Evolutionary conservation across 2,113 vertebrate species (phyloP).

Genomic region (Oenanthe melanoleuca): DNA sequence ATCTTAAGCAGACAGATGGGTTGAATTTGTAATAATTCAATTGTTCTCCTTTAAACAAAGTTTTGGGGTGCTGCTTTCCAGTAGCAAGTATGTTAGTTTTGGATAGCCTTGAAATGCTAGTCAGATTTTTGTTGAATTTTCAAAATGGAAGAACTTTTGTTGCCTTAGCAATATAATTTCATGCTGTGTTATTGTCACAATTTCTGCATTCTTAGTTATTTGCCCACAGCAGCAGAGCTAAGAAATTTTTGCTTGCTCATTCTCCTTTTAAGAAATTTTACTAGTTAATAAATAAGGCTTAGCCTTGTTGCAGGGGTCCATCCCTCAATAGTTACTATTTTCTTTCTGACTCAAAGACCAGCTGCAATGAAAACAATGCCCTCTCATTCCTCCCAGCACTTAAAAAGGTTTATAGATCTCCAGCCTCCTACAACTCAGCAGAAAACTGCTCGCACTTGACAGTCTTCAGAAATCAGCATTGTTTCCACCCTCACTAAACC

Average conservation of each 20-base stretch:
- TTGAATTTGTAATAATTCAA: background rate
- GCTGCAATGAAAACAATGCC: conserved; percentile 63
- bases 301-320: conserved; percentile 11
- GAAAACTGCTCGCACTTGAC: conserved; percentile 74
- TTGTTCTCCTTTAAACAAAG: background rate
- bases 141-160: background rate
- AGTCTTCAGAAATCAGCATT: conserved; percentile 71
- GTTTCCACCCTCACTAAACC: conserved; percentile 51
- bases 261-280: conserved; percentile 67
- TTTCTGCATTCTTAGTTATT: background rate
- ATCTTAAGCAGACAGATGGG: background rate
- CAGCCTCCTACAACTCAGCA: conserved; percentile 78
- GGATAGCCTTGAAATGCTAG: background rate
- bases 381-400: conserved; percentile 61
- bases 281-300: conserved; percentile 67
- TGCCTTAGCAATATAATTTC: background rate
- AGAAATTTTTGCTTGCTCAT: conserved; percentile 55
- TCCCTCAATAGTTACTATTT: conserved; percentile 55
- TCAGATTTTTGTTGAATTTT: background rate
- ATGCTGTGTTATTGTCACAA: background rate
- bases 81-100: background rate
- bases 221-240: conserved; percentile 14
- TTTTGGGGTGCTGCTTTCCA: background rate
- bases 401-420: conserved; percentile 81
- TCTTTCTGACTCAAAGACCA: conserved; percentile 55